A percentile compares a stretch with the other conserved stretches of the same genome.
Evolutionary conservation across 2,888 invertebrate species (phyloP).

Genomic region (Tupiocoris notatus): DNA sequence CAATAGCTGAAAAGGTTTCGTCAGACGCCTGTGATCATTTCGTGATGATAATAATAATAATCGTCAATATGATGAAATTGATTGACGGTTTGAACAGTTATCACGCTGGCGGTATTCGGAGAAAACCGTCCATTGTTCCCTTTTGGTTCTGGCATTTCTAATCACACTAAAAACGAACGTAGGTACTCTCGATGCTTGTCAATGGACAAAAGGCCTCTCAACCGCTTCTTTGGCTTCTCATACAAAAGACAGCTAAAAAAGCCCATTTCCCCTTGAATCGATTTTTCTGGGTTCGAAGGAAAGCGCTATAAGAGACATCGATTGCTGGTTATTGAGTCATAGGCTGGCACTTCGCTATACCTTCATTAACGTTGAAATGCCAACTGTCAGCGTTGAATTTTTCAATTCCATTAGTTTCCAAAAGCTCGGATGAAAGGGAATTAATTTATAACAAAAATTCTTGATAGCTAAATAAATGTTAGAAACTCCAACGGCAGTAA

Average conservation of each 20-base stretch:
- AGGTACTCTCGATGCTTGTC: not conserved
- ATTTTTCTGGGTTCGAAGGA: not conserved
- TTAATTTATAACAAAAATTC: no score
- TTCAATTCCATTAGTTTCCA: not conserved
- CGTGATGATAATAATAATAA: not conserved
- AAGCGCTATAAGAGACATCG: not conserved
- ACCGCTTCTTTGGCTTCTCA: not conserved
- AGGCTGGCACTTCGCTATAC: not conserved
- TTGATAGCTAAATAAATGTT: no score
- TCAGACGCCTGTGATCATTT: not conserved
- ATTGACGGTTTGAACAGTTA: not conserved
- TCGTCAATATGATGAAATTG: not conserved
- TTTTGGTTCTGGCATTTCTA: not conserved
- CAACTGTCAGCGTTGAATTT: not conserved
- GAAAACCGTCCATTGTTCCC: not conserved
- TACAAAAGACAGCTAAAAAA: not conserved
- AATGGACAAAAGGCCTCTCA: not conserved
- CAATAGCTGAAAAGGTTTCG: not conserved
- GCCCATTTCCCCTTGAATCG: not conserved
- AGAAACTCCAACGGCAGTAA: no score
- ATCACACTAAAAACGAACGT: slow-evolving; percentile 3
- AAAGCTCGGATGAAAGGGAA: not conserved
- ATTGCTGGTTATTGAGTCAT: not conserved
- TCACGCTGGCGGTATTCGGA: not conserved
- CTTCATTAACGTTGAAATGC: not conserved